These are phyloP conservation scores for Indicator maculatus DNA, from an alignment of 2,113 vertebrate species.

Conservation along the genomic window DNA sequence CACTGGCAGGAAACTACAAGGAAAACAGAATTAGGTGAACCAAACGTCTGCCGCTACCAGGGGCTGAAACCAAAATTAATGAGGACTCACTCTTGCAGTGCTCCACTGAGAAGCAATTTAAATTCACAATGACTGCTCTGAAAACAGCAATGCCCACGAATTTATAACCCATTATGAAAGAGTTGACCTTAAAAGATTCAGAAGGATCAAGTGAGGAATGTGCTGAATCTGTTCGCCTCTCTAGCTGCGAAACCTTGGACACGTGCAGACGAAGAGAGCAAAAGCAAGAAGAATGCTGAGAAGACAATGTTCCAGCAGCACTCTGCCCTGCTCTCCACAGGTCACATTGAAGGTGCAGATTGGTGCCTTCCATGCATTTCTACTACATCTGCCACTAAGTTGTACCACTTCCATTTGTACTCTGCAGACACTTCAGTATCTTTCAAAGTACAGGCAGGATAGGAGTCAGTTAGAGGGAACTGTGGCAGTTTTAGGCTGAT, in stretches of 20 bases:
- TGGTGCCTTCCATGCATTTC: neutral
- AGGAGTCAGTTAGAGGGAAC: neutral
- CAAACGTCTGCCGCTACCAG: neutral
- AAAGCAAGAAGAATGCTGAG: slow-evolving; percentile 18
- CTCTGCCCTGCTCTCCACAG: neutral
- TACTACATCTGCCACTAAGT: neutral
- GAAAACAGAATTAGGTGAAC: neutral
- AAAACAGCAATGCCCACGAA: slow-evolving; percentile 16
- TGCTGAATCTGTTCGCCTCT: neutral
- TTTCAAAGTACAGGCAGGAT: neutral
- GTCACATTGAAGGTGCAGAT: neutral
- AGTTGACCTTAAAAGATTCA: slow-evolving; percentile 21
- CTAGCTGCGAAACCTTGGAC: neutral
- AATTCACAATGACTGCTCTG: neutral
- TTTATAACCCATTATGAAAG: slow-evolving; percentile 8
- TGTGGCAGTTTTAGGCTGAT: no score
- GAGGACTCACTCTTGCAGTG: neutral
- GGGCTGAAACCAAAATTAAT: neutral
- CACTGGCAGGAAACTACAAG: neutral
- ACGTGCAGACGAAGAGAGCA: neutral
- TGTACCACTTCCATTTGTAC: accelerated
- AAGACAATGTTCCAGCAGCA: slow-evolving; percentile 21
- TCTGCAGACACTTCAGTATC: neutral
- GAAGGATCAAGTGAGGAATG: neutral
- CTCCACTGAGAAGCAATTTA: neutral